Percentiles rank a stretch among this genome's conserved stretches.
Conservation (phyloP, 1,140 invertebrate species). For the Macrostomum lignano region DNA sequence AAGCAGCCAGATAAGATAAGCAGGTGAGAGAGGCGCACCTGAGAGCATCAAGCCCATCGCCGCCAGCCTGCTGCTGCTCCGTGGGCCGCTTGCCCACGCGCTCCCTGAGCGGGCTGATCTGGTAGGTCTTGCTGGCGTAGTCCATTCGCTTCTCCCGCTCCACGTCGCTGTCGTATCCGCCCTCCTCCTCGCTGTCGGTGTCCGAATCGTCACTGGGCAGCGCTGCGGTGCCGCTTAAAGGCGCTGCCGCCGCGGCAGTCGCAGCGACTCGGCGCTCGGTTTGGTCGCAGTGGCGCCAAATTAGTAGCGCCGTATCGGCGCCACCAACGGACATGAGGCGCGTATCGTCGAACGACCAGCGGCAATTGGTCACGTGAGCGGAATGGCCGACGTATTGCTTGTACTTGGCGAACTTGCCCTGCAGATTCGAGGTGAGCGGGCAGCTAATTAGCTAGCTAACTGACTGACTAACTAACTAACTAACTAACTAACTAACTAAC, state of each 20-base stretch:
- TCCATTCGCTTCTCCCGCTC: conserved; percentile 24
- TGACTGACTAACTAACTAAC: too few relatives aligned
- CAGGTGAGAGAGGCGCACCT: too few relatives aligned
- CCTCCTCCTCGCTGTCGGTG: conserved; percentile 26
- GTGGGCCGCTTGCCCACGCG: too few relatives aligned
- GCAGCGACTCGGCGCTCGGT: conserved; percentile 8
- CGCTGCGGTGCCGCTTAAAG: conserved; percentile 8
- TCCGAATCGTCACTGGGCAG: conserved; percentile 25
- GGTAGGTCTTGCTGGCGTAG: conserved; percentile 20
- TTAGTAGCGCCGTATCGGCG: conserved; percentile 24
- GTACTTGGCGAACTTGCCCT: conserved; percentile 28
- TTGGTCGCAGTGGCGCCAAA: conserved; percentile 15
- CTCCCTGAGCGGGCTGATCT: too few relatives aligned
- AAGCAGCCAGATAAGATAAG: too few relatives aligned
- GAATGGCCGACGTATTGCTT: conserved; percentile 29
- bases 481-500: too few relatives aligned
- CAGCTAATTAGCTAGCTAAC: too few relatives aligned
- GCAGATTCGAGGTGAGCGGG: too few relatives aligned
- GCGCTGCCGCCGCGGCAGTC: background rate
- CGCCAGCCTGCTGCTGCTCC: too few relatives aligned
- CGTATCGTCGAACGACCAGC: conserved; percentile 17
- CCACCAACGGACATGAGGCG: conserved; percentile 22
- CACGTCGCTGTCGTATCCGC: conserved; percentile 28
- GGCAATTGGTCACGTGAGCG: conserved; percentile 27
- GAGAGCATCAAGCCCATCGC: too few relatives aligned